These are phyloP conservation scores for Caenorhabditis angaria DNA, from an alignment of 2,888 invertebrate species.

Conservation along the genomic window DNA sequence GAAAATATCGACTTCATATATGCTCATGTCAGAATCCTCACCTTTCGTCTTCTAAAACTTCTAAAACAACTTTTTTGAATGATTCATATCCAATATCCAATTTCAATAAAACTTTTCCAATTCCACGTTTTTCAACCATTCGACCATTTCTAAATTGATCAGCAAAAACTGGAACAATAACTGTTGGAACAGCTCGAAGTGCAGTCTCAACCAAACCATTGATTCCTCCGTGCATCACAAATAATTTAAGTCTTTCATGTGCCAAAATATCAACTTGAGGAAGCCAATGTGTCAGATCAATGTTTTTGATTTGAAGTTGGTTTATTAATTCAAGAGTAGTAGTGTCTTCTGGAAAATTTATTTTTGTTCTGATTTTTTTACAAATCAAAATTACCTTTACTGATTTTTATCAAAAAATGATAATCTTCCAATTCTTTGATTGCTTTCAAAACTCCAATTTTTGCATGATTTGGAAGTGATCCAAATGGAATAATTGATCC, in stretches of 20 bases:
- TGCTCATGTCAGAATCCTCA: too few species aligned
- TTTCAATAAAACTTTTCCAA: conserved; percentile 58
- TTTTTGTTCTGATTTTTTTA: neutral
- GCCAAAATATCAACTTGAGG: conserved; percentile 65
- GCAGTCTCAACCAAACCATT: conserved; percentile 67
- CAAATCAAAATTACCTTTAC: conserved; percentile 32
- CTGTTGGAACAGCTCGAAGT: conserved; percentile 62
- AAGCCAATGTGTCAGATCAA: conserved; percentile 64
- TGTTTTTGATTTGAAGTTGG: conserved; percentile 43
- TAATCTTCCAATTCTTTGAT: conserved; percentile 46
- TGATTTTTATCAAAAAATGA: conserved; percentile 64
- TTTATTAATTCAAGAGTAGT: conserved; percentile 43
- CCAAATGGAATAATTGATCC: conserved; percentile 52
- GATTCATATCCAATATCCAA: conserved; percentile 43
- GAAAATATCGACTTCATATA: neutral
- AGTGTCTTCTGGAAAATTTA: conserved; percentile 41
- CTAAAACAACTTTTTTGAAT: conserved; percentile 35
- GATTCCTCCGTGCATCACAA: conserved; percentile 69
- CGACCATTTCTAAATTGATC: conserved; percentile 69
- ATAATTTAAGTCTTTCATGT: conserved; percentile 62
- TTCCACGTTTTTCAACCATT: conserved; percentile 62
- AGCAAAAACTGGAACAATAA: conserved; percentile 68
- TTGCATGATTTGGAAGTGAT: conserved; percentile 17
- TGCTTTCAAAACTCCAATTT: conserved; percentile 30
- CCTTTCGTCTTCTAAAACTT: conserved; percentile 45